phyloP scores from a whole-genome alignment of 1,140 invertebrate species.

The Maniola jurtina region DNA sequence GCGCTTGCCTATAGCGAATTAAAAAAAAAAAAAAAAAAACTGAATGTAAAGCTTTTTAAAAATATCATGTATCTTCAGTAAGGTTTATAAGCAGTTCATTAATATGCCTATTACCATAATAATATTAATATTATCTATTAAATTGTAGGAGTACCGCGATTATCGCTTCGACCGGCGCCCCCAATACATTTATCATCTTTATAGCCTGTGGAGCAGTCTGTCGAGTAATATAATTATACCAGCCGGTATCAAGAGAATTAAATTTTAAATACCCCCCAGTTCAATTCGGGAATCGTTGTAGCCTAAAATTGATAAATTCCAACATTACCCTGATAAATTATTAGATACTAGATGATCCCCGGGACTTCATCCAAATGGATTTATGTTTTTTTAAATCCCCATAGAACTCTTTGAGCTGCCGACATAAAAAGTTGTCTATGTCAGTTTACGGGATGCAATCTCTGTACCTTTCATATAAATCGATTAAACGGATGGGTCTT shows the following conservation, averaged over 20 bases:
- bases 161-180: neutral
- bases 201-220: conserved; percentile 2
- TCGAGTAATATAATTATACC: neutral
- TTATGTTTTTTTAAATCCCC: too few species aligned
- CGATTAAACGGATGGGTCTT: too few species aligned
- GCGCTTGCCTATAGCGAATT: too few species aligned
- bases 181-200: neutral
- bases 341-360: too few species aligned
- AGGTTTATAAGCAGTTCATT: neutral
- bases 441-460: too few species aligned
- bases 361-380: too few species aligned
- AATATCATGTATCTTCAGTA: too few species aligned
- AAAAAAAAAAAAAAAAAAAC: too few species aligned
- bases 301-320: neutral
- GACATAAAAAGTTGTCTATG: too few species aligned
- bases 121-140: neutral
- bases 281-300: neutral
- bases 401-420: too few species aligned
- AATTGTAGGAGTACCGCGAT: neutral
- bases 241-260: conserved; percentile 2
- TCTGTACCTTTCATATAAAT: too few species aligned
- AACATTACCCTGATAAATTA: neutral
- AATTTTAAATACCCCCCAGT: neutral
- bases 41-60: too few species aligned
- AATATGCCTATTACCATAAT: neutral